Conservation (phyloP, 2,113 vertebrate species). For the Gobiocypris rarus region DNA sequence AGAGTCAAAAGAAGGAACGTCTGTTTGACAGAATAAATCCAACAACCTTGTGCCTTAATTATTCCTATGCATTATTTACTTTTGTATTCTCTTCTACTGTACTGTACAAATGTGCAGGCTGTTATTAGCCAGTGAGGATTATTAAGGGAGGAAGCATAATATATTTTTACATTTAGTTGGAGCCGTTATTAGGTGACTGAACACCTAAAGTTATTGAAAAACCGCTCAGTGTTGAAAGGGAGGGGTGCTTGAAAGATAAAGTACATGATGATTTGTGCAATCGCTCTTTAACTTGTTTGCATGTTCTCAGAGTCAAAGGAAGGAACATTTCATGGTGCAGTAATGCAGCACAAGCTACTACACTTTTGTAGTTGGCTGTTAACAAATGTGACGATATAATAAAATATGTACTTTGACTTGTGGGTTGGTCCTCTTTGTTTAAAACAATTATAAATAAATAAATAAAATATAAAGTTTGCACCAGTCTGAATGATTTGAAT, state of each 20-base stretch:
- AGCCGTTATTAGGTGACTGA: slow-evolving; percentile 21
- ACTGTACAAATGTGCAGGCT: slow-evolving; percentile 43
- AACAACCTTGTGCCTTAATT: slow-evolving; percentile 55
- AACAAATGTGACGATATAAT: slow-evolving; percentile 60
- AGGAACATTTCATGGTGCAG: slow-evolving; percentile 49
- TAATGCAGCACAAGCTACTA: slow-evolving; percentile 50
- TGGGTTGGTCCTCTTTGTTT: not conserved
- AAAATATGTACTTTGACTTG: slow-evolving; percentile 48
- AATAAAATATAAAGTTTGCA: too few relatives aligned
- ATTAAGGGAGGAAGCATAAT: slow-evolving; percentile 8
- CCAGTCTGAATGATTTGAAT: too few relatives aligned
- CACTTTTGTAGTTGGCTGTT: slow-evolving; percentile 49
- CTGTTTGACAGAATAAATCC: slow-evolving; percentile 55
- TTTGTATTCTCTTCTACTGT: slow-evolving; percentile 55
- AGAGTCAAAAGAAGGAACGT: slow-evolving; percentile 65
- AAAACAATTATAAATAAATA: too few relatives aligned
- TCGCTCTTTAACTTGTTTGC: slow-evolving; percentile 33
- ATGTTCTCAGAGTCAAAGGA: slow-evolving; percentile 35
- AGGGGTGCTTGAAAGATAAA: slow-evolving; percentile 48
- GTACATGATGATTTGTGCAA: slow-evolving; percentile 55
- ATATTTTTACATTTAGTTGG: not conserved
- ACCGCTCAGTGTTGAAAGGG: slow-evolving; percentile 58
- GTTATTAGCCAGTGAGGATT: slow-evolving; percentile 16
- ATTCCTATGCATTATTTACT: slow-evolving; percentile 48
- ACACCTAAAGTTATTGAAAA: slow-evolving; percentile 45